A percentile compares a stretch with the other conserved stretches of the same genome.
Evolutionary conservation across 2,797 vertebrate genomes (phyloP).

Genomic region (Chelmon rostratus): DNA sequence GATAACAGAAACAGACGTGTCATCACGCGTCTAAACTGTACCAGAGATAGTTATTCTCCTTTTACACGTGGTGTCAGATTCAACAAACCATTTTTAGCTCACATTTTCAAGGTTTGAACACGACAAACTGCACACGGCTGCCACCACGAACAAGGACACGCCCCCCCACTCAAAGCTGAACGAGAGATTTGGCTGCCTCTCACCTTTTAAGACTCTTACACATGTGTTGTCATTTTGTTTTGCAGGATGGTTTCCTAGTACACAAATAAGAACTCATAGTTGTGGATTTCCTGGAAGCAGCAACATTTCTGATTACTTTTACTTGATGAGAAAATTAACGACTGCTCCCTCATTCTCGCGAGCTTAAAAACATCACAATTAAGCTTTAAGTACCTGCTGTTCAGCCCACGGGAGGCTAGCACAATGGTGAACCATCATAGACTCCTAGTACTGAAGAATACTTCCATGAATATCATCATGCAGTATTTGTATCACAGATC

Average conservation of each 20-base stretch:
- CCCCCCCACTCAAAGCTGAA: neutral
- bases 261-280: neutral
- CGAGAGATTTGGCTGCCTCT: neutral
- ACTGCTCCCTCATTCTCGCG: neutral
- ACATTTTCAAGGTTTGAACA: slow-evolving; percentile 36
- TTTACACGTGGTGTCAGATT: slow-evolving; percentile 52
- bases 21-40: slow-evolving; percentile 16
- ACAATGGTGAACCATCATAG: neutral
- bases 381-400: neutral
- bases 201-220: neutral
- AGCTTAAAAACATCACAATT: neutral
- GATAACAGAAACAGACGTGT: slow-evolving; percentile 26
- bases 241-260: neutral
- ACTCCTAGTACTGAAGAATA: neutral
- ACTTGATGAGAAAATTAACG: neutral
- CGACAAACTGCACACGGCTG: neutral
- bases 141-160: slow-evolving; percentile 2
- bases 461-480: neutral
- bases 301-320: neutral
- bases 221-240: neutral
- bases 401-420: neutral
- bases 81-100: slow-evolving; percentile 65
- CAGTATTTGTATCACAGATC: neutral
- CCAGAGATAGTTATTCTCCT: slow-evolving; percentile 20
- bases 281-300: slow-evolving; percentile 6